A percentile compares a stretch with the other conserved stretches of the same genome.
Conservation (phyloP, 2,888 invertebrate genomes). For the Drosophila imparisetae region DNA sequence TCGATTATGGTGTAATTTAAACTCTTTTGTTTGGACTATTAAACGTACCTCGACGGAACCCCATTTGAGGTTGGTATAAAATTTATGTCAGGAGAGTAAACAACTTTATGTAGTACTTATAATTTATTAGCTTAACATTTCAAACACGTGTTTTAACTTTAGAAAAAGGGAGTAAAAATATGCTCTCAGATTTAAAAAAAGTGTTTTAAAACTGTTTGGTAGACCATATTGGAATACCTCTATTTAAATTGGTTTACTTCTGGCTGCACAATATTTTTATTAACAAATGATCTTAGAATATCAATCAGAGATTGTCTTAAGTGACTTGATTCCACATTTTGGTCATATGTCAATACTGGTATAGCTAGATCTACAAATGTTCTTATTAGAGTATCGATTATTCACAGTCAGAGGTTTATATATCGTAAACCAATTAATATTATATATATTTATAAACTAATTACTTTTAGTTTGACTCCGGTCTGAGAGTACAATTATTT, state of each 20-base stretch:
- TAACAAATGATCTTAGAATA: background rate
- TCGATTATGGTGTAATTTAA: background rate
- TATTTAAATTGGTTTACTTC: background rate
- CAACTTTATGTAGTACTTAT: background rate
- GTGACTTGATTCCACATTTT: background rate
- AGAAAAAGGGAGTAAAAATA: background rate
- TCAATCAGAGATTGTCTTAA: too few relatives aligned
- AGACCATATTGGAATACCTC: background rate
- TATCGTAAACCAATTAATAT: fast-evolving
- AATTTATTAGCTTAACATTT: background rate
- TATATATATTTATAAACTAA: background rate
- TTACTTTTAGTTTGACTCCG: background rate
- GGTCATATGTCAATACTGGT: background rate
- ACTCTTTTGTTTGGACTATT: background rate
- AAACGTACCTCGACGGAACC: too few relatives aligned
- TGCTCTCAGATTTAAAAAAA: background rate
- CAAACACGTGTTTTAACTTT: background rate
- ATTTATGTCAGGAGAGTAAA: background rate
- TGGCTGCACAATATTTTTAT: background rate
- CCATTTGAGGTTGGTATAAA: background rate
- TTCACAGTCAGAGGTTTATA: background rate
- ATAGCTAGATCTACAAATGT: background rate
- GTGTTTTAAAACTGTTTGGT: background rate
- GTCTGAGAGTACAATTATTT: background rate
- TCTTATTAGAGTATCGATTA: background rate